A percentile compares a stretch with the other conserved stretches of the same genome.
Evolutionary conservation across 2,888 invertebrate genomes (phyloP).

Genomic region (Lucinisca nassula): DNA sequence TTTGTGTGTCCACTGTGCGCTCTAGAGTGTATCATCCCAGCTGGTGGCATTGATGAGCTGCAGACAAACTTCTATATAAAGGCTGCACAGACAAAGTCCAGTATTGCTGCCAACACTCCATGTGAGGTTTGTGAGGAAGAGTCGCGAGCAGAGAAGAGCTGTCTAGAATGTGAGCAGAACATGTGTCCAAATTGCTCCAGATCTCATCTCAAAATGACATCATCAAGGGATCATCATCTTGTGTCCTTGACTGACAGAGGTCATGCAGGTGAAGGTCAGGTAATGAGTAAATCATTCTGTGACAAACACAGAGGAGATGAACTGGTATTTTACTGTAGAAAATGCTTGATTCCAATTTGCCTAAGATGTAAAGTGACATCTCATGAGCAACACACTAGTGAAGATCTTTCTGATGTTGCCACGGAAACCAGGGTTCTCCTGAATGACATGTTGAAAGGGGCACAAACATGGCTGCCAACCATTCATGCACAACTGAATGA

Average conservation of each 20-base stretch:
- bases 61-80: slow-evolving; percentile 74
- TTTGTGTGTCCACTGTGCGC: slow-evolving; percentile 72
- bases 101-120: slow-evolving; percentile 55
- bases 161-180: slow-evolving; percentile 73
- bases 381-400: slow-evolving; percentile 71
- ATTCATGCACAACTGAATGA: slow-evolving; percentile 70
- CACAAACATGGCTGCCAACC: slow-evolving; percentile 66
- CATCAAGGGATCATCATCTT: slow-evolving; percentile 74
- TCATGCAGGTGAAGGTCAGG: slow-evolving; percentile 62
- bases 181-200: slow-evolving; percentile 65
- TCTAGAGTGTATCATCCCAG: slow-evolving; percentile 62
- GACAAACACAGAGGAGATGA: slow-evolving; percentile 73
- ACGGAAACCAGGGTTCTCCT: slow-evolving; percentile 65
- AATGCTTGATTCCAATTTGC: slow-evolving; percentile 69
- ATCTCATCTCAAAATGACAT: slow-evolving; percentile 71
- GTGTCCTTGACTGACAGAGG: slow-evolving; percentile 64
- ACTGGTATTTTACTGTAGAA: slow-evolving; percentile 70
- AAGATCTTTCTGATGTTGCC: slow-evolving; percentile 70
- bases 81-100: slow-evolving; percentile 65
- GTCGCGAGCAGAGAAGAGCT: slow-evolving; percentile 65
- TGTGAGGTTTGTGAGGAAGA: slow-evolving; percentile 69
- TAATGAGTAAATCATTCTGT: slow-evolving; percentile 70
- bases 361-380: slow-evolving; percentile 72
- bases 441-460: slow-evolving; percentile 61
- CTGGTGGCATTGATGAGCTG: slow-evolving; percentile 60